Conservation (phyloP, 2,888 invertebrate genomes). For the Melipona beecheii region DNA sequence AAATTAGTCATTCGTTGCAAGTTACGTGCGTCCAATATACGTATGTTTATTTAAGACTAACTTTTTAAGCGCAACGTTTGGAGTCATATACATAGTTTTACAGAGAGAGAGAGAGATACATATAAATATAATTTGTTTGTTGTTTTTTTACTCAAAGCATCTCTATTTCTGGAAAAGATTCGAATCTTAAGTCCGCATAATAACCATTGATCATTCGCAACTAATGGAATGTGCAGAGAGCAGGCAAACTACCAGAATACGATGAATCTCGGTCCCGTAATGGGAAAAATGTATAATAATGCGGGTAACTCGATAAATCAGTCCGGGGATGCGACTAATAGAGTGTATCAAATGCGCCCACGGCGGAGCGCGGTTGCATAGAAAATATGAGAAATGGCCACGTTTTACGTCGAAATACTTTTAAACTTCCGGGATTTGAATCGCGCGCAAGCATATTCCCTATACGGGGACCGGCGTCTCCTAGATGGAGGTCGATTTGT, state of each 20-base stretch:
- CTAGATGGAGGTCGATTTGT: conserved; percentile 72
- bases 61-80: background rate
- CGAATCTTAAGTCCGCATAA: conserved; percentile 50
- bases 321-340: conserved; percentile 77
- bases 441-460: conserved; percentile 75
- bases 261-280: conserved; percentile 45
- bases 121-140: background rate
- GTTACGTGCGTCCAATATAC: conserved; percentile 8
- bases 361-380: conserved; percentile 77
- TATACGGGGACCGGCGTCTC: conserved; percentile 46
- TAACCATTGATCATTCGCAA: conserved; percentile 61
- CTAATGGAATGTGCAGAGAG: conserved; percentile 57
- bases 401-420: conserved; percentile 82
- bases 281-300: conserved; percentile 71
- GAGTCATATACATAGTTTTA: background rate
- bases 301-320: conserved; percentile 76
- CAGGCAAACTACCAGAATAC: conserved; percentile 47
- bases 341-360: conserved; percentile 80
- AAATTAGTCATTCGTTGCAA: conserved; percentile 4
- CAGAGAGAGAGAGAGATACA: background rate
- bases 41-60: background rate
- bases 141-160: background rate
- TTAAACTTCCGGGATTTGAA: conserved; percentile 77
- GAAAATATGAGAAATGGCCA: conserved; percentile 80
- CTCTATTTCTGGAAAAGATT: conserved; percentile 27